Conservation (phyloP, 2,797 vertebrate species). For the Chaetodon trifasciatus region DNA sequence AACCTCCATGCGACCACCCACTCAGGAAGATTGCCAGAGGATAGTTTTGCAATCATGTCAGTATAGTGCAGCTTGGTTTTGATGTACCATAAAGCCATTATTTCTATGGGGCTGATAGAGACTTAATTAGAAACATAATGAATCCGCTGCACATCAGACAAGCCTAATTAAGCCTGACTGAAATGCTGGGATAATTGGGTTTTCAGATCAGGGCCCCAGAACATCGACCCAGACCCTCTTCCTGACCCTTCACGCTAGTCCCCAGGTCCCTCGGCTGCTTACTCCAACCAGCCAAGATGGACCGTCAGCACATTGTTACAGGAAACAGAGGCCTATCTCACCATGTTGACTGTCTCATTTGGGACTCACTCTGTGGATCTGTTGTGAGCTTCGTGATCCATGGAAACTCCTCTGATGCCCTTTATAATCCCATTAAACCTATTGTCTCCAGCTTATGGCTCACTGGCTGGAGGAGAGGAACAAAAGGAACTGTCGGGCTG, state of each 20-base stretch:
- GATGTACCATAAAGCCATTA: conserved; percentile 84
- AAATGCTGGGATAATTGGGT: conserved; percentile 83
- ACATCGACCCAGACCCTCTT: conserved; percentile 67
- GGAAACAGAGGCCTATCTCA: conserved; percentile 53
- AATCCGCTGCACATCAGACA: conserved; percentile 86
- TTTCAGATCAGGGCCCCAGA: conserved; percentile 78
- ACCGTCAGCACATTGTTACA: conserved; percentile 55
- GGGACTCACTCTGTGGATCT: conserved; percentile 43
- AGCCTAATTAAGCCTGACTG: conserved; percentile 85
- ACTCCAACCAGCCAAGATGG: conserved; percentile 49
- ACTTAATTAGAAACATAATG: conserved; percentile 90
- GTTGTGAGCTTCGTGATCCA: conserved; percentile 69
- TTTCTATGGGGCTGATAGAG: conserved; percentile 84
- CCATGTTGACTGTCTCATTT: conserved; percentile 60
- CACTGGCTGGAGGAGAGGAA: conserved; percentile 44
- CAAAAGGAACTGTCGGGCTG: conserved; percentile 33
- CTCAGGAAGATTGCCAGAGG: conserved; percentile 75
- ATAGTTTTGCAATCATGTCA: conserved; percentile 76
- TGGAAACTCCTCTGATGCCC: conserved; percentile 72
- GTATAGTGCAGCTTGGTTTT: conserved; percentile 72
- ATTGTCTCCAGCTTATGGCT: conserved; percentile 74
- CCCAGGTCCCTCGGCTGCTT: conserved; percentile 58
- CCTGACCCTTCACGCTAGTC: conserved; percentile 52
- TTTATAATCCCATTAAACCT: conserved; percentile 82
- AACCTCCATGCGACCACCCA: conserved; percentile 68